A percentile compares a stretch with the other conserved stretches of the same genome.
Conservation (phyloP, 2,797 vertebrate species). For the Pteronotus mesoamericanus region DNA sequence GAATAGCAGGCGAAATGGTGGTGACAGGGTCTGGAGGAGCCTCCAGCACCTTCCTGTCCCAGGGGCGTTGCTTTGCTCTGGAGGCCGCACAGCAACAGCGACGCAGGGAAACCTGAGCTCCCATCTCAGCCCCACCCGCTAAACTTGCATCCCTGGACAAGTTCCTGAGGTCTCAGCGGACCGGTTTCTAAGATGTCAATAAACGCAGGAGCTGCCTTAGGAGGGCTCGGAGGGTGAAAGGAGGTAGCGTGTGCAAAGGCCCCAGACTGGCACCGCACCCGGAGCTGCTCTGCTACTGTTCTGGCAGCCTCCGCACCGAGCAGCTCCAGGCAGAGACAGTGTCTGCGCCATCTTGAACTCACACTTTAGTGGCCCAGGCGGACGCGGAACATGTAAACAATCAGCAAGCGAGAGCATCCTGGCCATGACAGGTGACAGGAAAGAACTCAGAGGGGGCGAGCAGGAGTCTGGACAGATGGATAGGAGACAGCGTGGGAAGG, state of each 20-base stretch:
- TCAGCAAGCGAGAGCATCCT: background rate
- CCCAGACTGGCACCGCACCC: accelerated
- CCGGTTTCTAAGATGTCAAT: background rate
- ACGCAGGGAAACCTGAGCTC: background rate
- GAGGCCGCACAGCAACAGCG: background rate
- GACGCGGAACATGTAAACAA: background rate
- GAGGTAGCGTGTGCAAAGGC: background rate
- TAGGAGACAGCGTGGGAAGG: background rate
- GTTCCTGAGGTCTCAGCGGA: background rate
- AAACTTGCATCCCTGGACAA: accelerated
- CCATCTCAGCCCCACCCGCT: background rate
- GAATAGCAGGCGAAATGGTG: background rate
- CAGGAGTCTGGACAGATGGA: background rate
- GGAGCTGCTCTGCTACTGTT: background rate
- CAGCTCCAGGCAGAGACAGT: background rate
- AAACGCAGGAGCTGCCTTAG: background rate
- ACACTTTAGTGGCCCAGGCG: accelerated
- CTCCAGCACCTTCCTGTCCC: accelerated
- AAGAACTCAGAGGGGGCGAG: background rate
- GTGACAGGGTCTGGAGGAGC: background rate
- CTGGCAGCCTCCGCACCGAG: background rate
- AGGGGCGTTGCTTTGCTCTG: background rate
- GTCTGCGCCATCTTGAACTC: background rate
- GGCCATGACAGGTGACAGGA: background rate
- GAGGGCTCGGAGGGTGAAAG: background rate